phyloP scores from a whole-genome alignment of 2,113 vertebrate genomes.

The Neotoma lepida region DNA sequence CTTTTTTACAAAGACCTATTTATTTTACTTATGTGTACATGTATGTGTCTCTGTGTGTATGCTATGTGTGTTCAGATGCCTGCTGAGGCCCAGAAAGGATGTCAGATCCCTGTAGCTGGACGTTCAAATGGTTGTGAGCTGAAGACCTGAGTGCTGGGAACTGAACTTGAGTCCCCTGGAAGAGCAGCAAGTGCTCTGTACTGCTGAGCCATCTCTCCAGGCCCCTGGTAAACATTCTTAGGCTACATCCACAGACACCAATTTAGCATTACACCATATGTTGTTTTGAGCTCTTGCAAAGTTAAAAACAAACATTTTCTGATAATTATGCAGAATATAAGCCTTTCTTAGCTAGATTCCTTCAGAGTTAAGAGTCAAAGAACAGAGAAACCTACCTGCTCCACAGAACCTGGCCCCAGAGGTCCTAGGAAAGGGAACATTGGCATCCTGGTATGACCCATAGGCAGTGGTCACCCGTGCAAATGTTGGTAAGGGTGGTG shows the following conservation, averaged over 20 bases:
- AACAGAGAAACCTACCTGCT: conserved; percentile 86
- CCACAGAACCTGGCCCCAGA: conserved; percentile 99
- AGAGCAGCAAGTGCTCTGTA: background rate
- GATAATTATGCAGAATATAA: background rate
- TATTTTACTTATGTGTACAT: background rate
- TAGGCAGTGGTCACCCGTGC: conserved; percentile 96
- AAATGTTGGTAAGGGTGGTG: conserved; percentile 92
- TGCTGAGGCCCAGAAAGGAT: background rate
- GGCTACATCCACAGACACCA: background rate
- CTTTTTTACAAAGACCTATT: background rate
- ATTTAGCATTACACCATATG: background rate
- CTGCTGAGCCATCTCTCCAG: background rate
- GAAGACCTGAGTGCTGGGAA: background rate
- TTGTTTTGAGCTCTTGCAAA: conserved; percentile 35
- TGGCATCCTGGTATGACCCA: conserved; percentile 99
- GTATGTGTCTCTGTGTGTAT: background rate
- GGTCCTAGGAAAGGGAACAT: conserved; percentile 97
- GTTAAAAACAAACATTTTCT: conserved; percentile 36
- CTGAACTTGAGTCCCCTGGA: background rate
- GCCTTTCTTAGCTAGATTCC: background rate
- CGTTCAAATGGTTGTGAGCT: background rate
- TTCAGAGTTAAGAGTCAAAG: conserved; percentile 46
- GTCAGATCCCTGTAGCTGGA: background rate
- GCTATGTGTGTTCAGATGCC: background rate
- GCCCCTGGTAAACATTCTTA: background rate